These are phyloP conservation scores for Lutjanus erythropterus DNA, from an alignment of 2,113 vertebrate genomes.

Conservation along the genomic window DNA sequence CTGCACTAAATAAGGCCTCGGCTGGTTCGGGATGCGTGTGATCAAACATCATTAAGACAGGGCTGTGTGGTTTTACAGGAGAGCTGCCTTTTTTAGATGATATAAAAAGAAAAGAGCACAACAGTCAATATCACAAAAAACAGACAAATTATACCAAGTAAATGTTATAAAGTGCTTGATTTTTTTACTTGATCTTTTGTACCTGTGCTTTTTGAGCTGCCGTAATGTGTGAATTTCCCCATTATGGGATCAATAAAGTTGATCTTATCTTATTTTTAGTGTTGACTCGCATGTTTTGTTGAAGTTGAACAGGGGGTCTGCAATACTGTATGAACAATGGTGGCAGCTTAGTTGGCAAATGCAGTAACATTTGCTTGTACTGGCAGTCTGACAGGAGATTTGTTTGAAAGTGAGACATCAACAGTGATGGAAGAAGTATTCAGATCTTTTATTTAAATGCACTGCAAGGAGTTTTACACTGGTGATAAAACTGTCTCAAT, in stretches of 20 bases:
- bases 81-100: background rate
- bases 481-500: too few relatives aligned
- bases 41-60: constrained; percentile 18
- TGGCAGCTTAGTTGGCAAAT: background rate
- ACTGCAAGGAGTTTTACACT: too few relatives aligned
- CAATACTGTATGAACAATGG: background rate
- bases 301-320: background rate
- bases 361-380: background rate
- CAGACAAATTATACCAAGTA: background rate
- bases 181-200: too few relatives aligned
- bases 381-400: constrained; percentile 1
- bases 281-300: background rate
- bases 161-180: too few relatives aligned
- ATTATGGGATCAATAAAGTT: too few relatives aligned
- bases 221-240: too few relatives aligned
- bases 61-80: background rate
- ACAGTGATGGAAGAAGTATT: background rate
- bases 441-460: background rate
- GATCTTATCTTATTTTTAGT: too few relatives aligned
- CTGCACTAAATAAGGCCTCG: constrained; percentile 22
- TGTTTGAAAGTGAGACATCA: background rate
- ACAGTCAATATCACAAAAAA: background rate
- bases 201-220: too few relatives aligned
- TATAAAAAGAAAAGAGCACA: background rate
- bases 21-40: constrained; percentile 20